Base-by-base conservation (phyloP, 2,888 invertebrate species). In the Ormyrus nitidulus region DNA sequence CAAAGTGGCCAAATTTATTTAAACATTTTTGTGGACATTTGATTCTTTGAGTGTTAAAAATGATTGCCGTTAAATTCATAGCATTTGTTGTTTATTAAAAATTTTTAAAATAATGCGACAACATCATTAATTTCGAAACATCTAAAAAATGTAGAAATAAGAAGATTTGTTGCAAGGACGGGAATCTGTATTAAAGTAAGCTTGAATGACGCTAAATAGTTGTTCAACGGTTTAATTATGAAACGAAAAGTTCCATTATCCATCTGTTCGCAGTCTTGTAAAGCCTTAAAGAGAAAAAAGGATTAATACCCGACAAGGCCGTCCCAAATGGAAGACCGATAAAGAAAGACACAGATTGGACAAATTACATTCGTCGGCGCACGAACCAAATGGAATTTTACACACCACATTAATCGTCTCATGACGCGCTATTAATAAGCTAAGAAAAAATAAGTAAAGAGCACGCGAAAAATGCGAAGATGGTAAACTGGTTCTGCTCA, bases 321-420 rank as follows among this genome's bases (percentile, higher is more conserved):
- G 13, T 53, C n/a, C 56, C 56, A 51, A 71, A 51, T 73, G n/a
- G 64, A 64, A 68, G n/a, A 13, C 53, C 64, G 59, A 75, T 75
- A 75, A 75, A 75, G 53, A 51, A 46, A 68, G 75, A 75, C 75
- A 54, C 68, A 68, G 68, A 75, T 53, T 68, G 66, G 59, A 75
- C 68, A 75, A 75, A 75, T 66, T 75, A 75, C 74, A 75, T 75
- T 66, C 74, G 51, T 65, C 59, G 34, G 66, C 58, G 49, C 19
- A 44, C 10, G 11, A 62, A 48, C 64, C 44, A 54, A 62, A 64
- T 73, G 72, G 72, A 73, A 73, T 73, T 48, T 64, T 34, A 46
- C 53, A 53, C 48, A 53, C 46, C 54, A 10, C 64, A 73, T 73
- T 73, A 73, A 73, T 73, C 53, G 46, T 53, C 54, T 64, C 13